Conservation (phyloP, 2,797 vertebrate genomes). For the Melanotaenia parkinsoni region DNA sequence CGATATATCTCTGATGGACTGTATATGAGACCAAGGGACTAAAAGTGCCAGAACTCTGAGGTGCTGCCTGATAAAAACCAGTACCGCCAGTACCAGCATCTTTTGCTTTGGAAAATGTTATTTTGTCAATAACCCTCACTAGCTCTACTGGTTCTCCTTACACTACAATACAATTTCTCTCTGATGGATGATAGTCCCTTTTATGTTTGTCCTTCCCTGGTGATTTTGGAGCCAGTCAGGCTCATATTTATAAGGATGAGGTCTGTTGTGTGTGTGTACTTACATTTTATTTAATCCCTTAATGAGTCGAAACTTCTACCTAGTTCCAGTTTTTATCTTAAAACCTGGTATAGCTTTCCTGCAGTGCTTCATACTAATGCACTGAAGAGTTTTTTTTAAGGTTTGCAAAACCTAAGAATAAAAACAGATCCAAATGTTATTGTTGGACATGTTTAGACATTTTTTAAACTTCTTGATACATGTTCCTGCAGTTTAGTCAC, state of each 20-base stretch:
- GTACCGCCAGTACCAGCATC: neutral
- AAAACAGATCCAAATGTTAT: neutral
- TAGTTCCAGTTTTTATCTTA: neutral
- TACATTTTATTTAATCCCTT: neutral
- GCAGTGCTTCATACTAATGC: neutral
- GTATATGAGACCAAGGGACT: too few species aligned
- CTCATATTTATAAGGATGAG: neutral
- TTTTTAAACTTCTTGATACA: neutral
- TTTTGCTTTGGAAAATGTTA: neutral
- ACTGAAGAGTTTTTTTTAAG: neutral
- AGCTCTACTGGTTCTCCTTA: neutral
- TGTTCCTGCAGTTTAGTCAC: neutral
- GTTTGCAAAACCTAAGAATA: neutral
- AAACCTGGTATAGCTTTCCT: neutral
- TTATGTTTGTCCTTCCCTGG: neutral
- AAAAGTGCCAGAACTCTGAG: neutral
- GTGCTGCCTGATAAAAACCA: neutral
- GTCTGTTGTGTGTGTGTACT: neutral
- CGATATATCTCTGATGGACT: neutral
- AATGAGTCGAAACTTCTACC: neutral
- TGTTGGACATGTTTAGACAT: neutral
- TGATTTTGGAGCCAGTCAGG: neutral
- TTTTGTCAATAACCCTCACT: neutral
- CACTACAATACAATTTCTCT: neutral
- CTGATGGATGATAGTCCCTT: neutral